Percentiles rank a stretch among this genome's conserved stretches.
These are phyloP conservation scores for Hemibagrus wyckioides DNA, from an alignment of 2,113 vertebrate species.

Conservation along the genomic window DNA sequence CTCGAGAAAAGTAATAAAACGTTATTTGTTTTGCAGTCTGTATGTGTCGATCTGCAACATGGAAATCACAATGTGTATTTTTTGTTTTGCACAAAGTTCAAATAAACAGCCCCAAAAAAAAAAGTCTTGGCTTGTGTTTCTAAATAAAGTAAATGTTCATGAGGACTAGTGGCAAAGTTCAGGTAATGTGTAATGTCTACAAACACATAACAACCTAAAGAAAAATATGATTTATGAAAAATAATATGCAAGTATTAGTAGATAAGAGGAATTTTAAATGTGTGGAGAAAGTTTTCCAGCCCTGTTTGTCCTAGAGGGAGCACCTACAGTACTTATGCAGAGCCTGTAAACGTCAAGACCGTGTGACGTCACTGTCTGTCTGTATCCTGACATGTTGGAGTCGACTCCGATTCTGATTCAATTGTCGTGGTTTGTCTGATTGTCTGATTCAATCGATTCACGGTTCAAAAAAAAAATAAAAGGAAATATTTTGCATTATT, in stretches of 20 bases:
- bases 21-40: background rate
- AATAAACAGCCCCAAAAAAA: conserved; percentile 37
- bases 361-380: background rate
- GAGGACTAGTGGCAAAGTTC: background rate
- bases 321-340: background rate
- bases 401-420: background rate
- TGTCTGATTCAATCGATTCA: too few relatives aligned
- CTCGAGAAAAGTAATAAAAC: background rate
- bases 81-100: conserved; percentile 15
- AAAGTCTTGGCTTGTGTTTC: background rate
- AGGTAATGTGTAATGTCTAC: background rate
- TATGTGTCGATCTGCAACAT: background rate
- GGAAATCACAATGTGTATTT: background rate
- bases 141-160: background rate
- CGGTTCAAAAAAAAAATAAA: background rate
- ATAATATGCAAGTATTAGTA: background rate
- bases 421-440: too few relatives aligned
- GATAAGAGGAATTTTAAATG: background rate
- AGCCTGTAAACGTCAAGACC: background rate
- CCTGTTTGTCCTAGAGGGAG: background rate
- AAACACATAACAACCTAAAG: background rate
- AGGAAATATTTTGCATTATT: background rate
- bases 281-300: background rate
- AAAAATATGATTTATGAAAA: background rate
- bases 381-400: background rate